phyloP scores from a whole-genome alignment of 2,113 vertebrate genomes.

The Chionodraco myersi region DNA sequence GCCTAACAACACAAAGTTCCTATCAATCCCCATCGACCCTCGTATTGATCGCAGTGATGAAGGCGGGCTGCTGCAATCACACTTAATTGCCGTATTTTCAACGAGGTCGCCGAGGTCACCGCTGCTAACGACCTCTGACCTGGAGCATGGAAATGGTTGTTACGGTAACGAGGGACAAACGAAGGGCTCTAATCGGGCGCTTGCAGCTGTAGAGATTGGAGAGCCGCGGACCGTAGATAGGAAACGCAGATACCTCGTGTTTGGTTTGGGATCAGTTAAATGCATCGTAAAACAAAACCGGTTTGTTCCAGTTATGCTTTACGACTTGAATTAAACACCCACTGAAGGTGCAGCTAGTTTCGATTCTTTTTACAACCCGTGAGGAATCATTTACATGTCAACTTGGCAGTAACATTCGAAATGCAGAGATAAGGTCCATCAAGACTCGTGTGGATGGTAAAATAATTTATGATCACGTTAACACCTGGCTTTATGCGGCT shows the following conservation, averaged over 20 bases:
- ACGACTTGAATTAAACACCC: slow-evolving; percentile 22
- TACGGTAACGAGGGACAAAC: slow-evolving; percentile 2
- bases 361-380: not conserved
- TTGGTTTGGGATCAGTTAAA: slow-evolving; percentile 25
- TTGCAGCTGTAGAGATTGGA: slow-evolving; percentile 9
- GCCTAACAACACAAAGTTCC: slow-evolving; percentile 32
- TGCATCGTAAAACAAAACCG: slow-evolving; percentile 1
- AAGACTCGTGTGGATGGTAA: slow-evolving; percentile 4
- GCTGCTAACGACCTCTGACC: slow-evolving; percentile 47
- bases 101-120: slow-evolving; percentile 32
- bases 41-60: slow-evolving; percentile 44
- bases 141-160: slow-evolving; percentile 7
- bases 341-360: not conserved
- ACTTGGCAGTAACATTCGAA: slow-evolving; percentile 17
- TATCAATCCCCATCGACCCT: slow-evolving; percentile 54
- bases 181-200: not conserved
- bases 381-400: not conserved
- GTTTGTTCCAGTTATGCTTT: slow-evolving; percentile 11
- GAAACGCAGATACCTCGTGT: not conserved
- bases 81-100: slow-evolving; percentile 48
- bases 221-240: not conserved
- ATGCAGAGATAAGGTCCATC: slow-evolving; percentile 19
- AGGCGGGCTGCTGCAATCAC: slow-evolving; percentile 28
- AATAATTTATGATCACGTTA: slow-evolving; percentile 25
- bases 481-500: not conserved